Conservation (phyloP, 2,113 vertebrate species). For the Passer domesticus region DNA sequence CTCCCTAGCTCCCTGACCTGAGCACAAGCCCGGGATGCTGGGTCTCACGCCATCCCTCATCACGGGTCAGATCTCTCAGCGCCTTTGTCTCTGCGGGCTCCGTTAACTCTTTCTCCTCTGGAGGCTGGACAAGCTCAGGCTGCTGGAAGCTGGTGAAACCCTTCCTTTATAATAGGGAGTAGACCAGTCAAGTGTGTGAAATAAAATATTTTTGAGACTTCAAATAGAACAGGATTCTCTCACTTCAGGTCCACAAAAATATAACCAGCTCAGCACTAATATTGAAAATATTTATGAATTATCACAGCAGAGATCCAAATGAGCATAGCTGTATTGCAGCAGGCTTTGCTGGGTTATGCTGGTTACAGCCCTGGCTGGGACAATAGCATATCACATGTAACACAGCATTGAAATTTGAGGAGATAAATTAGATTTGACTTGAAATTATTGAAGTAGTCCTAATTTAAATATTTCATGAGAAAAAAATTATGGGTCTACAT, state of each 20-base stretch:
- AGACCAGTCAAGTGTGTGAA: neutral
- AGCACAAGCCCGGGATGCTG: neutral
- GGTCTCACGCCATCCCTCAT: neutral
- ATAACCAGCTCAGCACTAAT: neutral
- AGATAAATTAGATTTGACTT: neutral
- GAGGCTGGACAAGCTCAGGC: neutral
- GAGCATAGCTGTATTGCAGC: neutral
- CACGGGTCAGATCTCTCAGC: neutral
- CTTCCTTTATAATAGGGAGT: neutral
- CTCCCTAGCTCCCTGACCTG: neutral
- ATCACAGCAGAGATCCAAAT: neutral
- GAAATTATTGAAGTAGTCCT: neutral
- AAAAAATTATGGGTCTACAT: fast-evolving
- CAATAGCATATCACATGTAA: neutral
- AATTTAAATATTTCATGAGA: neutral
- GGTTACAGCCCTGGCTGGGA: neutral
- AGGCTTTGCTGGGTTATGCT: neutral
- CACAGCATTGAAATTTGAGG: neutral
- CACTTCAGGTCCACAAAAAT: neutral
- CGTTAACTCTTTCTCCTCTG: neutral
- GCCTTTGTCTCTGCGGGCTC: neutral
- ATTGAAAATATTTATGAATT: neutral
- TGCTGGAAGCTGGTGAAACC: neutral
- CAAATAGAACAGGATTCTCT: neutral
- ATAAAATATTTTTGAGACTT: neutral